Evolutionary conservation across 2,113 vertebrate species (phyloP), one percentile per base, ranked within the genome.

Genomic region (Chinchilla lanigera): DNA sequence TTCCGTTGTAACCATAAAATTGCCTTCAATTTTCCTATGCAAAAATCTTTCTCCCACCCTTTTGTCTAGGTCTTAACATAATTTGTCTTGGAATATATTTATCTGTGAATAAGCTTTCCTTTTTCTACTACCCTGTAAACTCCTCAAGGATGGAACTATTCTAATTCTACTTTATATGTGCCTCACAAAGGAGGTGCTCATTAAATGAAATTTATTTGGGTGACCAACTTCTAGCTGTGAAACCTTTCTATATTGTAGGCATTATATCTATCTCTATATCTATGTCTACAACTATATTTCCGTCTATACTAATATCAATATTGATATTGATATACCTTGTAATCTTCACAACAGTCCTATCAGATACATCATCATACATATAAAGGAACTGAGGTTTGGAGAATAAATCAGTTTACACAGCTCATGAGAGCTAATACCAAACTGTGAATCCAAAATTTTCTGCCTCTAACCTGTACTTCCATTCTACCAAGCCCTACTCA

Each of bases 21-120:
- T 86, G 38, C 50, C 60, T 90, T 90, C 93, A 50, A 82, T 95
- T 91, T 97, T 94, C 71, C 24, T 38, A 61, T 33, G 52, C 41
- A 95, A 61, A 90, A n/a, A 22, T 5, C 11, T 19, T 65, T 14
- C 47, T 14, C 24, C 1, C n/a, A n/a, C 22, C 28, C 28, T 89
- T 58, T 83, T 47, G 41, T 30, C 17, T 63, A 71, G 22, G 54
- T 93, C 67, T 69, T 93, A 54, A 38, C 4, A 61, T 47, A 73
- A 22, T 87, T 75, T 73, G 4, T 81, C 30, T 81, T 75, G 9
- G 20, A 78, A 54, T 86, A 41, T 77, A n/a, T 80, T 44, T 56
- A 44, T 3, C 56, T 86, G 4, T 67, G 60, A 60, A 35, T 63
- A 20, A 69, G 13, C 41, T 50, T 71, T 7, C 47, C 7, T 75